Evolutionary conservation across 2,113 vertebrate genomes (phyloP).

Genomic region (Amphiprion percula): DNA sequence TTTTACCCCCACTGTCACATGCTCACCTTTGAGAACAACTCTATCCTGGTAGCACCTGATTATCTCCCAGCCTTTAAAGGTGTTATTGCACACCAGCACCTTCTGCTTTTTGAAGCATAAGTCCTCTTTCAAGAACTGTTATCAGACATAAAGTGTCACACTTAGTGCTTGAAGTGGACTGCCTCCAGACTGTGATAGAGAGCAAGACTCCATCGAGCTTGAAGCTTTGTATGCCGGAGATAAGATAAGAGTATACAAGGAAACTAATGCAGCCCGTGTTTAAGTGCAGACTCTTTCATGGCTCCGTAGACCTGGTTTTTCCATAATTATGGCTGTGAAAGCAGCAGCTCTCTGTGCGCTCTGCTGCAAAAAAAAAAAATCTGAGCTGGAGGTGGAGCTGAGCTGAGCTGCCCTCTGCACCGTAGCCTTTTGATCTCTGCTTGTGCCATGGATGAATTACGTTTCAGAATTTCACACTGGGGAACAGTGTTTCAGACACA

Average conservation of each 20-base stretch:
- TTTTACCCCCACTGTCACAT: conserved; percentile 66
- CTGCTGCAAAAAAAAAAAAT: conserved; percentile 20
- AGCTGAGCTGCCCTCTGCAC: conserved; percentile 72
- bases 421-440: conserved; percentile 82
- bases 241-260: conserved; percentile 68
- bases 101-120: conserved; percentile 56
- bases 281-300: conserved; percentile 39
- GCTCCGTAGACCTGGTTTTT: conserved; percentile 62
- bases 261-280: conserved; percentile 34
- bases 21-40: conserved; percentile 46
- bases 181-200: conserved; percentile 48
- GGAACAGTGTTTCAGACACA: conserved; percentile 75
- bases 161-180: conserved; percentile 72
- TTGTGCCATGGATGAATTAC: conserved; percentile 83
- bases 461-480: conserved; percentile 83
- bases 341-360: conserved; percentile 51
- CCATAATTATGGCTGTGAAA: conserved; percentile 70
- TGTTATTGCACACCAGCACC: conserved; percentile 54
- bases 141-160: conserved; percentile 64
- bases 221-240: conserved; percentile 57
- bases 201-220: conserved; percentile 46
- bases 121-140: conserved; percentile 59
- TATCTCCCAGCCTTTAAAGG: conserved; percentile 54
- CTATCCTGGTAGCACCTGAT: conserved; percentile 56
- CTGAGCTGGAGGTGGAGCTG: conserved; percentile 49